These are phyloP conservation scores for Gallinago solitaria DNA, from an alignment of 2,797 vertebrate species.

Conservation along the genomic window DNA sequence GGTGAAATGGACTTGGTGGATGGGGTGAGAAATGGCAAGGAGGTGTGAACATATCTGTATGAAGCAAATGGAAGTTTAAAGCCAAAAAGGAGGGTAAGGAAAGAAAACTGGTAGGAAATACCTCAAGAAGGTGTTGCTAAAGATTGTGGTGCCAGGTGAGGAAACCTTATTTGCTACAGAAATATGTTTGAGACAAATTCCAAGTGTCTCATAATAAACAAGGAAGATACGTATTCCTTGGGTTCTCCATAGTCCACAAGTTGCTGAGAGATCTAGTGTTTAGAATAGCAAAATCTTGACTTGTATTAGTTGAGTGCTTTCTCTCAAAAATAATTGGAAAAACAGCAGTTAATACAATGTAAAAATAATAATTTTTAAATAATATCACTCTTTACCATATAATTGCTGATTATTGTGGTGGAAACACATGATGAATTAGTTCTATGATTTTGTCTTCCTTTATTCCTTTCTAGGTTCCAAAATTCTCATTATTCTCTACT, in stretches of 20 bases:
- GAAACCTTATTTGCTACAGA: not conserved
- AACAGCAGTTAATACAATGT: not conserved
- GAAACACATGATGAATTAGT: not conserved
- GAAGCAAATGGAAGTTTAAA: not conserved
- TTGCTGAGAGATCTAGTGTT: not conserved
- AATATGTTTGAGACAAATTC: not conserved
- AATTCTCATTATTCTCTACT: not conserved
- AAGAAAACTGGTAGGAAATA: not conserved
- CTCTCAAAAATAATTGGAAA: not conserved
- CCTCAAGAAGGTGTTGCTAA: not conserved
- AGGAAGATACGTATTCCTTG: not conserved
- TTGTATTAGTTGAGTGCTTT: not conserved
- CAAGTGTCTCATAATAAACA: not conserved
- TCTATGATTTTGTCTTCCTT: not conserved
- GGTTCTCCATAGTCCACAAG: not conserved
- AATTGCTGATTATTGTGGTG: not conserved
- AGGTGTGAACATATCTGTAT: not conserved
- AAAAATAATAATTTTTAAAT: not conserved
- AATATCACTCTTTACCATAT: not conserved
- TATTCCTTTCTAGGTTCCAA: not conserved
- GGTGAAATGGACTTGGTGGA: not conserved
- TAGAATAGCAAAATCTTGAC: not conserved
- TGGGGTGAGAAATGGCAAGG: not conserved
- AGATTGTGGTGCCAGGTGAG: not conserved
- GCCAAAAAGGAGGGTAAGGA: not conserved